Evolutionary conservation across 2,113 vertebrate species (phyloP).

Genomic region (Erythrolamprus reginae): DNA sequence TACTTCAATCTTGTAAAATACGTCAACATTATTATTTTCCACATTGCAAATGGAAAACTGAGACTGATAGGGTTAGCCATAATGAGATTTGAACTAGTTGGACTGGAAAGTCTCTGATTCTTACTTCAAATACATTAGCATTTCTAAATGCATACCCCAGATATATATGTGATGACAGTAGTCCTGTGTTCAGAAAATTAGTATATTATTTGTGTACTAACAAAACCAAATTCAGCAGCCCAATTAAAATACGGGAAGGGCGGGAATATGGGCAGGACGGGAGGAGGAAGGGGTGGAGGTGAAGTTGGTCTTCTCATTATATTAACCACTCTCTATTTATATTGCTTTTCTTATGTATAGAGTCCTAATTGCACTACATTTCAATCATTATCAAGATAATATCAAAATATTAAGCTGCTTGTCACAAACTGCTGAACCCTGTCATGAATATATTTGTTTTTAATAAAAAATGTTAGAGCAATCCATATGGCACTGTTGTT

Average conservation of each 20-base stretch:
- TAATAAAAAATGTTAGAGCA: conserved; percentile 56
- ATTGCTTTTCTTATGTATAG: neutral
- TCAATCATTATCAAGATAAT: too few relatives aligned
- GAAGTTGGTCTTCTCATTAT: neutral
- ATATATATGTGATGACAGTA: neutral
- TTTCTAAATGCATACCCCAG: too few relatives aligned
- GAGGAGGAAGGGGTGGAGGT: too few relatives aligned
- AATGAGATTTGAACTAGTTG: neutral
- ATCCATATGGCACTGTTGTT: conserved; percentile 44
- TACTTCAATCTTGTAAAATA: neutral
- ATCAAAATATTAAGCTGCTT: neutral
- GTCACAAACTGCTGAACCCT: neutral
- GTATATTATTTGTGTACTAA: neutral
- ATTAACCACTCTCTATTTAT: neutral
- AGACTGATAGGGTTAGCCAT: neutral
- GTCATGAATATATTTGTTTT: neutral
- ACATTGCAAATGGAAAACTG: neutral
- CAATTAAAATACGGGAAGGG: too few relatives aligned
- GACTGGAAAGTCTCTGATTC: neutral
- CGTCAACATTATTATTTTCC: neutral
- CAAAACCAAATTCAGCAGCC: too few relatives aligned
- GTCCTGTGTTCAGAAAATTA: neutral
- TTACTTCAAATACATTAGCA: neutral
- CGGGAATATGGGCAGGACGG: too few relatives aligned
- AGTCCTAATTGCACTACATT: neutral